phyloP scores from a whole-genome alignment of 2,797 vertebrate genomes.

The Lacerta agilis region DNA sequence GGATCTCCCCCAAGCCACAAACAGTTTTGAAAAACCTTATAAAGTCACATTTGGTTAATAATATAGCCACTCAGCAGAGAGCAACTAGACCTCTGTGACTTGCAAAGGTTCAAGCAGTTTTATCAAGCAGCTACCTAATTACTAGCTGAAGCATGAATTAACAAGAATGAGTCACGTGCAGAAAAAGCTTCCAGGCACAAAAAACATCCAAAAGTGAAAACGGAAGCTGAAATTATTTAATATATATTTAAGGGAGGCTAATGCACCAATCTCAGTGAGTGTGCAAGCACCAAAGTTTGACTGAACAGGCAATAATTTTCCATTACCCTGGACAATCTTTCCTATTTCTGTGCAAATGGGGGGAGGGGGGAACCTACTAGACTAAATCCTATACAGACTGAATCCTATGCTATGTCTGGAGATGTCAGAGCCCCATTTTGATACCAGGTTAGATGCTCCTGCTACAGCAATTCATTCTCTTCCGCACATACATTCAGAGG shows the following conservation, averaged over 20 bases:
- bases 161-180: background rate
- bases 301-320: background rate
- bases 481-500: background rate
- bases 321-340: background rate
- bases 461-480: background rate
- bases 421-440: background rate
- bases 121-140: background rate
- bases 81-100: background rate
- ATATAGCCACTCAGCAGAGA: background rate
- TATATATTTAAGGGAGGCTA: background rate
- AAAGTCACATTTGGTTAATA: too few relatives aligned
- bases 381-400: background rate
- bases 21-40: too few relatives aligned
- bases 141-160: background rate
- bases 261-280: background rate
- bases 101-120: too few relatives aligned
- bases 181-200: background rate
- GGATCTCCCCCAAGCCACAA: too few relatives aligned
- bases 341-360: too few relatives aligned
- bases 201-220: background rate
- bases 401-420: background rate
- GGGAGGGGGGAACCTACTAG: too few relatives aligned
- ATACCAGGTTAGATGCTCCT: background rate
- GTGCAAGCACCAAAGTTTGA: background rate
- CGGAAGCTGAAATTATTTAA: background rate